Conservation (phyloP, 2,797 vertebrate species). For the Mus caroli region DNA sequence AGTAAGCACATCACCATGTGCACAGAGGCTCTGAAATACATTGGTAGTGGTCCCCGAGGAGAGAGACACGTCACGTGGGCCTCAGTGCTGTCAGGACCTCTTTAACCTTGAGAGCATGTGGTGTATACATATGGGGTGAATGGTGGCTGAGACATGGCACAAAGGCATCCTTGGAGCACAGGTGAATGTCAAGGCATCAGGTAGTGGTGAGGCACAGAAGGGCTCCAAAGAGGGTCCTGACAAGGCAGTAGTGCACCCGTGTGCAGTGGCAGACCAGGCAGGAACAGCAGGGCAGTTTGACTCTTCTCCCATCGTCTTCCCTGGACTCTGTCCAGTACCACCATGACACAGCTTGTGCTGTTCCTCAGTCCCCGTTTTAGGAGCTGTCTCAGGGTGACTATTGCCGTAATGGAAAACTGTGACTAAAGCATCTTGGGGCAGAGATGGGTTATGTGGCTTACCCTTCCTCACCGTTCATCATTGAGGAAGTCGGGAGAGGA, state of each 20-base stretch:
- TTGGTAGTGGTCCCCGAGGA: background rate
- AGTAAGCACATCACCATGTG: accelerated
- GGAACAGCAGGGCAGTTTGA: background rate
- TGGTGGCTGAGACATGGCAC: accelerated
- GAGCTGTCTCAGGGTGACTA: background rate
- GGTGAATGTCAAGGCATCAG: background rate
- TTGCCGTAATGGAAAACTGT: background rate
- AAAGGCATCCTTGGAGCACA: accelerated
- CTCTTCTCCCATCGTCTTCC: background rate
- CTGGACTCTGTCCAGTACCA: background rate
- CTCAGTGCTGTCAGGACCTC: background rate
- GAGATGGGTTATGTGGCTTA: background rate
- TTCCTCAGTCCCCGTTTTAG: background rate
- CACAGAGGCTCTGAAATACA: accelerated
- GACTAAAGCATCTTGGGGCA: background rate
- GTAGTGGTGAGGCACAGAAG: background rate
- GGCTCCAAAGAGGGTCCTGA: too few relatives aligned
- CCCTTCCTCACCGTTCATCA: background rate
- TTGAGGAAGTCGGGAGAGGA: background rate
- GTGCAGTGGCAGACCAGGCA: accelerated
- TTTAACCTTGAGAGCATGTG: background rate
- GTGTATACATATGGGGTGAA: accelerated
- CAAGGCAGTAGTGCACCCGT: background rate
- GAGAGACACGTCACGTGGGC: accelerated
- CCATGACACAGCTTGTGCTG: background rate